Base-by-base conservation (phyloP, 2,113 vertebrate genomes). In the Climacteris rufus region DNA sequence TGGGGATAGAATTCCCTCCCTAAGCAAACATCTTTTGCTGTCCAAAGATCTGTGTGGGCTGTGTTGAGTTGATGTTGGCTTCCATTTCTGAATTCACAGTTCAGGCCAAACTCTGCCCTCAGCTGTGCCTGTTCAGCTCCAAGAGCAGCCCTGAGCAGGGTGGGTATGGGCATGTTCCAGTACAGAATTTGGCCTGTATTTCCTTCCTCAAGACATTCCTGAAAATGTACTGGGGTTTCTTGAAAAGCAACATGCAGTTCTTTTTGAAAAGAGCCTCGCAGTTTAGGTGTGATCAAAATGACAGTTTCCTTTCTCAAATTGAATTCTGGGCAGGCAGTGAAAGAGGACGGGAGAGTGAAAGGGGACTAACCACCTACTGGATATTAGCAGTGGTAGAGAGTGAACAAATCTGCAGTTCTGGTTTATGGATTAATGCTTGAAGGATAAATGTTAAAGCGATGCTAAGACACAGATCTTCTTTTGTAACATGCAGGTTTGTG, bases 51-150 rank as follows among this genome's bases (percentile, higher is more conserved):
- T 83, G 61, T 95, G 94, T 89, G 93, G 93, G 87, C 93, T 63
- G 27, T 80, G 84, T 80, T 80, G 78, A 91, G 87, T 90, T 95
- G 93, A 63, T 85, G 66, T 91, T 96, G 95, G 91, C 89, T 96
- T 79, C 78, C 59, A 30, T 74, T 28, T 45, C 45, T 52, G 87
- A 90, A 89, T 87, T 84, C 74, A 50, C 74, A 85, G 50, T 49
- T 85, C 11, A 31, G 78, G 44, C 78, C 63, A 39, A 85, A 77
- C 85, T 77, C 66, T 97, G 70, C 91, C 70, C 91, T 85, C n/a
- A 35, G 37, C 61, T 85, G 50, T 61, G 70, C 69, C 11, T 12
- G 37, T 18, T 44, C n/a, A 61, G 5, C 57, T 61, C 56, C n/a
- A 40, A 11, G 74, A 85, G 37, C 53, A 79, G 70, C 57, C 71